A percentile compares a stretch with the other conserved stretches of the same genome.
Evolutionary conservation across 1,140 invertebrate genomes (phyloP).

Genomic region (Campoletis sonorensis): DNA sequence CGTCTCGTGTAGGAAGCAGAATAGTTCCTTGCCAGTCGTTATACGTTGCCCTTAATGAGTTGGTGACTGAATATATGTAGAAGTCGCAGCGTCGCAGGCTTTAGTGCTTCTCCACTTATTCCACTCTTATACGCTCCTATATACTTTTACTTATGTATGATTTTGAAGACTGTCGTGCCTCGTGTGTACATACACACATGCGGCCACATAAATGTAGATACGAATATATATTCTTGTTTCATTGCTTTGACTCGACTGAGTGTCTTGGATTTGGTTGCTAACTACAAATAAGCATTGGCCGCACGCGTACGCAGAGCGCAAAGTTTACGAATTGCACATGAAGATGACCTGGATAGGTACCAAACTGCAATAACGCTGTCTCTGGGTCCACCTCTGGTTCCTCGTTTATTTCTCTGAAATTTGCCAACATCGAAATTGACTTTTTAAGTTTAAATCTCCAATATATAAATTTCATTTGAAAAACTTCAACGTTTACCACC

Average conservation of each 20-base stretch:
- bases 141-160: background rate
- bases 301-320: conserved; percentile 26
- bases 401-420: conserved; percentile 51
- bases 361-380: conserved; percentile 60
- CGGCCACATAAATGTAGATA: background rate
- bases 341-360: conserved; percentile 72
- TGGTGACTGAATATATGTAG: conserved; percentile 28
- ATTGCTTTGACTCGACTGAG: background rate
- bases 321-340: conserved; percentile 3
- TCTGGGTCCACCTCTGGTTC: conserved; percentile 45
- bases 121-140: background rate
- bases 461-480: too few relatives aligned
- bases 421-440: conserved; percentile 54
- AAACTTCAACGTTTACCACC: too few relatives aligned
- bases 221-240: background rate
- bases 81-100: background rate
- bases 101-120: too few relatives aligned
- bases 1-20: conserved; percentile 66
- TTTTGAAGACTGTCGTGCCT: too few relatives aligned
- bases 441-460: too few relatives aligned
- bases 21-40: conserved; percentile 53
- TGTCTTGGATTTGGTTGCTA: conserved; percentile 21
- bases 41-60: conserved; percentile 72
- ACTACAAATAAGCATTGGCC: conserved; percentile 13
- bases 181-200: background rate